Evolutionary conservation across 2,888 invertebrate genomes (phyloP), one percentile per base, ranked within the genome.

Genomic region (Lochmaea crataegi): DNA sequence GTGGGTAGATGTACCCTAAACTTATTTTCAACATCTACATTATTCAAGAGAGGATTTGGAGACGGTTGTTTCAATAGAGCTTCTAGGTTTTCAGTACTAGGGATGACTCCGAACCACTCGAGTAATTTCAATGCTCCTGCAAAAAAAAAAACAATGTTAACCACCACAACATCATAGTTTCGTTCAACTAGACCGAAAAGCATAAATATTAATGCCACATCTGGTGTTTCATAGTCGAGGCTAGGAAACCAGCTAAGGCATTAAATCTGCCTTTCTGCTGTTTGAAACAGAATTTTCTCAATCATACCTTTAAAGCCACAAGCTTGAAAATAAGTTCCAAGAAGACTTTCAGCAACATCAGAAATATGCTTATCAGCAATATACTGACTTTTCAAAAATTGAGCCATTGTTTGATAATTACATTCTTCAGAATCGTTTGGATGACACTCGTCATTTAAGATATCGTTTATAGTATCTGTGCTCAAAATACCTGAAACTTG

Each of bases 281-380:
- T 32, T 32, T 32, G 32, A 6, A 32, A 32, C 32, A 32, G 32
- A 32, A 26, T 26, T 26, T 26, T 5, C 48, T 53, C 12, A 45
- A 45, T 71, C 74, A 72, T 79, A 84, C 84, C 85, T 65, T 75
- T 63, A 68, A 89, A 81, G 1, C 90, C 90, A 76, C 87, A 87
- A 48, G 86, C 86, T 73, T 87, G 85, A 0, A 96, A 89, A 84
- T 94, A 94, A 3, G 90, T 91, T 0, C 96, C 96, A 66, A 97
- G 91, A 3, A 98, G 85, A 0, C 97, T 94, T 87, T 98, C 97
- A 2, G 96, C 93, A 75, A 91, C 90, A 86, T 98, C 97, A 0
- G 97, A 94, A 5, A 94, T 86, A 65, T 89, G 86, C 90, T 96
- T 93, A 83, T 92, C 91, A 0, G 88, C 79, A 14, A 92, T 84